These are phyloP conservation scores for Etheostoma perlongum DNA, from an alignment of 2,797 vertebrate species.

Conservation along the genomic window DNA sequence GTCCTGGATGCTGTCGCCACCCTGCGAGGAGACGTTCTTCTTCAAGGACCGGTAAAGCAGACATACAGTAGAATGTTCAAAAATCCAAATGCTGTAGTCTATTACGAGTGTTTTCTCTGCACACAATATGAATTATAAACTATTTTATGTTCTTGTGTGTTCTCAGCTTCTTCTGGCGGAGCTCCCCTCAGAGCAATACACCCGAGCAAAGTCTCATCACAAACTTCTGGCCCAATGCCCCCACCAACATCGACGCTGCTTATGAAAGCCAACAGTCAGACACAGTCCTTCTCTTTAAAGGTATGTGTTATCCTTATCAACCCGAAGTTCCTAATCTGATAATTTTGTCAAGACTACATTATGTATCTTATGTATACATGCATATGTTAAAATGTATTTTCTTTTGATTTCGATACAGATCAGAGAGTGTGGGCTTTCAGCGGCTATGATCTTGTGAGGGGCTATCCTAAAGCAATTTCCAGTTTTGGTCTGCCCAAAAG, in stretches of 20 bases:
- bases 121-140: conserved; percentile 3
- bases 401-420: conserved; percentile 46
- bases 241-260: conserved; percentile 86
- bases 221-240: conserved; percentile 87
- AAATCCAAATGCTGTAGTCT: neutral
- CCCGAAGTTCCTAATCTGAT: neutral
- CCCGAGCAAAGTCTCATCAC: conserved; percentile 84
- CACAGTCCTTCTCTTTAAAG: conserved; percentile 88
- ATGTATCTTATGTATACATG: no score
- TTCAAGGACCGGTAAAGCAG: conserved; percentile 89
- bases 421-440: conserved; percentile 83
- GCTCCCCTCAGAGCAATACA: conserved; percentile 67
- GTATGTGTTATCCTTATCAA: conserved; percentile 61
- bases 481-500: conserved; percentile 83
- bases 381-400: neutral
- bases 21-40: conserved; percentile 84
- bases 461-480: conserved; percentile 85
- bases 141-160: conserved; percentile 27
- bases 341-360: neutral
- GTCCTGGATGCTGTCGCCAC: conserved; percentile 87
- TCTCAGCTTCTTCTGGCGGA: conserved; percentile 89
- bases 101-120: neutral
- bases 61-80: neutral
- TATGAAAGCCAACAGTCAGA: conserved; percentile 86
- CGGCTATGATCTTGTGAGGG: conserved; percentile 72